Evolutionary conservation across 2,797 vertebrate genomes (phyloP).

Genomic region (Staurois parvus): DNA sequence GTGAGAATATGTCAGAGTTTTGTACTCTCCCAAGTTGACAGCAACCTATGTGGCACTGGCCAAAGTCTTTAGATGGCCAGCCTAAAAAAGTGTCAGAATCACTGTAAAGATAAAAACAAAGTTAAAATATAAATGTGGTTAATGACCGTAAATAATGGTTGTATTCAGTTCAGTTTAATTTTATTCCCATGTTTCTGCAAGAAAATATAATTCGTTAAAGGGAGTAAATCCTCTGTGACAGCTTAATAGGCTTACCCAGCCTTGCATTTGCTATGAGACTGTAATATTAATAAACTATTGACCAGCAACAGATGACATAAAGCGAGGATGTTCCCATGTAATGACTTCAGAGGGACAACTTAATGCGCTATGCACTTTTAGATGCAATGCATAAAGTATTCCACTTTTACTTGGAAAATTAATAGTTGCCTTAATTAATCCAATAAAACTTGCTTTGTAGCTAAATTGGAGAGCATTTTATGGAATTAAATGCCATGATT

Average conservation of each 20-base stretch:
- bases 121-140: conserved; percentile 67
- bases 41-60: too few relatives aligned
- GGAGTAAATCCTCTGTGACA: conserved; percentile 84
- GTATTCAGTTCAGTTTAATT: conserved; percentile 70
- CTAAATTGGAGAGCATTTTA: conserved; percentile 59
- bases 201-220: conserved; percentile 79
- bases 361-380: conserved; percentile 70
- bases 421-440: conserved; percentile 73
- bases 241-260: conserved; percentile 81
- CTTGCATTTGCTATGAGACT: conserved; percentile 75
- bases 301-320: conserved; percentile 79
- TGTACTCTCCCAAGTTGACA: too few relatives aligned
- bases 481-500: conserved; percentile 62
- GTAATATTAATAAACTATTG: conserved; percentile 84
- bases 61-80: too few relatives aligned
- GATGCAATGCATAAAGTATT: conserved; percentile 71
- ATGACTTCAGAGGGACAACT: conserved; percentile 71
- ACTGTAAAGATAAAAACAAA: background rate
- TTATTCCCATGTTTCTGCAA: conserved; percentile 74
- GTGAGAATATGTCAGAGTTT: too few relatives aligned
- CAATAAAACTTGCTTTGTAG: conserved; percentile 66
- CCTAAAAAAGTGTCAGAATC: background rate
- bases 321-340: conserved; percentile 71
- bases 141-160: conserved; percentile 76
- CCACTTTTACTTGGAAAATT: conserved; percentile 71